Evolutionary conservation across 2,113 vertebrate species (phyloP).

Genomic region (Pachycephala philippinensis): DNA sequence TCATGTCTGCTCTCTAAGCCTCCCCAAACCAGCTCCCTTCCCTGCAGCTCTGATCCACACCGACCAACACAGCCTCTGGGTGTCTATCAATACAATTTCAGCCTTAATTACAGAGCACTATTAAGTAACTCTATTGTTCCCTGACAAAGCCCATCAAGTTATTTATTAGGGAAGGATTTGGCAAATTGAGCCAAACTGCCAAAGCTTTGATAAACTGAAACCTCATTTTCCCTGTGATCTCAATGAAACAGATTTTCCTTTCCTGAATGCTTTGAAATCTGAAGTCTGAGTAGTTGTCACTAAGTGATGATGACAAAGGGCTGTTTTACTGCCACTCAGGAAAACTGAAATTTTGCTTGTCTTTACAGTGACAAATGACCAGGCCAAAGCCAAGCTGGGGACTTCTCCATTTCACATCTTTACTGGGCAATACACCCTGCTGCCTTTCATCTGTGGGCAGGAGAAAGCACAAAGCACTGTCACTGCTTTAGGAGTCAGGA

Average conservation of each 20-base stretch:
- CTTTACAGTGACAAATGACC: not conserved
- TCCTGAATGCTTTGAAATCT: slow-evolving; percentile 21
- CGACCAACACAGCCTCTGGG: not conserved
- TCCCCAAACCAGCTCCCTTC: not conserved
- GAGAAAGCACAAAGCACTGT: accelerated
- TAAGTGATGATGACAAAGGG: not conserved
- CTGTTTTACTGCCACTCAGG: not conserved
- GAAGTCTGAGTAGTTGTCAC: not conserved
- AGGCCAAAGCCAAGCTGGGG: not conserved
- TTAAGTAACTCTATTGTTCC: not conserved
- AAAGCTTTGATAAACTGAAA: slow-evolving; percentile 24
- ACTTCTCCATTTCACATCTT: not conserved
- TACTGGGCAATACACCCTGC: accelerated
- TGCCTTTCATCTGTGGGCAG: not conserved
- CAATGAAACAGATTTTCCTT: not conserved
- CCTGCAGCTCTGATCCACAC: not conserved
- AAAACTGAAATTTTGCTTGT: not conserved
- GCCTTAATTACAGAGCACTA: not conserved
- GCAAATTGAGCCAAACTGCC: not conserved
- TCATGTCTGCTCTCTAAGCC: not conserved
- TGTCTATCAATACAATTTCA: not conserved
- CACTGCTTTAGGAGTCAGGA: not conserved
- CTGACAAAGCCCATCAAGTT: not conserved
- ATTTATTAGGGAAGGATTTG: slow-evolving; percentile 26
- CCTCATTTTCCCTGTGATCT: not conserved